These are phyloP conservation scores for Oreochromis tanganicae DNA, from an alignment of 2,113 vertebrate genomes.

Conservation along the genomic window DNA sequence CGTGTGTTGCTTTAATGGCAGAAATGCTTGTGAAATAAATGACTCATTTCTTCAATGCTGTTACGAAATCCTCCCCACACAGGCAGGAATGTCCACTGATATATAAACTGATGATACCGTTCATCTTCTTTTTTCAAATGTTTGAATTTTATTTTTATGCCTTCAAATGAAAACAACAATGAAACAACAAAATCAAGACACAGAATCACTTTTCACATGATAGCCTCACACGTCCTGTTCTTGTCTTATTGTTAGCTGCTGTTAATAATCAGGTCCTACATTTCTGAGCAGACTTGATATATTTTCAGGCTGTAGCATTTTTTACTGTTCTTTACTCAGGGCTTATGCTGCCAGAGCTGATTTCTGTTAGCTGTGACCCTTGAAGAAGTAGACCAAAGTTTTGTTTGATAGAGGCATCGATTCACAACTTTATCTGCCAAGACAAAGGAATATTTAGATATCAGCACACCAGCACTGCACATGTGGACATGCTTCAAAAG, in stretches of 20 bases:
- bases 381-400: background rate
- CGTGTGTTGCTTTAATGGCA: background rate
- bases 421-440: background rate
- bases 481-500: background rate
- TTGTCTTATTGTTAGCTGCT: background rate
- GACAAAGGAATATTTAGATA: background rate
- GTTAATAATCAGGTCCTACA: background rate
- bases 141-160: background rate
- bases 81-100: background rate
- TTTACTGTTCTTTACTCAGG: too few species aligned
- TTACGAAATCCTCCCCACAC: background rate
- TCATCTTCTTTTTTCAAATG: background rate
- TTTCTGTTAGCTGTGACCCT: background rate
- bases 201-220: background rate
- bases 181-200: background rate
- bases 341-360: background rate
- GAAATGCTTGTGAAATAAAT: background rate
- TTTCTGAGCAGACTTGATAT: background rate
- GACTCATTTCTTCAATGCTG: background rate
- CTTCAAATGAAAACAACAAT: background rate
- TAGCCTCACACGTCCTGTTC: background rate
- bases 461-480: rapidly evolving
- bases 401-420: rapidly evolving
- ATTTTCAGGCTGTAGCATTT: background rate
- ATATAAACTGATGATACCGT: background rate